Percentiles rank a stretch among this genome's conserved stretches.
phyloP scores from a whole-genome alignment of 2,113 vertebrate species.

The Megaleporinus macrocephalus region DNA sequence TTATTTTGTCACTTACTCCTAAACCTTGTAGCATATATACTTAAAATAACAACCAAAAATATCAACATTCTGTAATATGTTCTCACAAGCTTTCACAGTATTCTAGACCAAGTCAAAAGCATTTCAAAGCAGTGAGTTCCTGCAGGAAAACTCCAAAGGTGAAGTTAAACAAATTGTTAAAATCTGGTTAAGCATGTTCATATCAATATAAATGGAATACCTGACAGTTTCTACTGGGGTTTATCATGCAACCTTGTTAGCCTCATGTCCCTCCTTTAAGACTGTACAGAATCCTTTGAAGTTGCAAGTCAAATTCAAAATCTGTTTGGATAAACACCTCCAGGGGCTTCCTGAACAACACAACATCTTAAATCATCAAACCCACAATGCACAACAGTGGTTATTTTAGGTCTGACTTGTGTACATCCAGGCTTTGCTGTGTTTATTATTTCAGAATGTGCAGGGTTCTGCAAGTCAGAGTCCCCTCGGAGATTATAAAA shows the following conservation, averaged over 20 bases:
- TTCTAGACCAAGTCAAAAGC: too few relatives aligned
- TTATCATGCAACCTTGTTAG: not conserved
- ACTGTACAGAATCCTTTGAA: not conserved
- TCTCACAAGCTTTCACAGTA: too few relatives aligned
- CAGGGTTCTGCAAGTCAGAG: slow-evolving; percentile 48
- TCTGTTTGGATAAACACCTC: not conserved
- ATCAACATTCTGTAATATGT: too few relatives aligned
- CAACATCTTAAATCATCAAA: slow-evolving; percentile 32
- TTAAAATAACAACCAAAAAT: too few relatives aligned
- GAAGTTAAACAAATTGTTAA: too few relatives aligned
- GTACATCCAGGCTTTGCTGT: not conserved
- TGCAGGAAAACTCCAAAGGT: too few relatives aligned
- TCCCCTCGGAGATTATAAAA: slow-evolving; percentile 27
- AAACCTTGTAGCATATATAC: too few relatives aligned
- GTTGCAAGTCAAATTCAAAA: slow-evolving; percentile 10
- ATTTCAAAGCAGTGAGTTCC: too few relatives aligned
- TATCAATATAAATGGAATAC: too few relatives aligned
- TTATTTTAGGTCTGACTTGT: slow-evolving; percentile 43
- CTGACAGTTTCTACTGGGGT: not conserved
- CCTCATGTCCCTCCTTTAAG: not conserved
- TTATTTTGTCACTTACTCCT: too few relatives aligned
- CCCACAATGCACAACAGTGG: slow-evolving; percentile 34
- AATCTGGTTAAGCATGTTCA: too few relatives aligned
- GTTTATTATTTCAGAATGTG: slow-evolving; percentile 57
- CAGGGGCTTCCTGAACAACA: slow-evolving; percentile 38